A percentile compares a stretch with the other conserved stretches of the same genome.
Evolutionary conservation across 2,797 vertebrate genomes (phyloP).

Genomic region (Linurgus olivaceus): DNA sequence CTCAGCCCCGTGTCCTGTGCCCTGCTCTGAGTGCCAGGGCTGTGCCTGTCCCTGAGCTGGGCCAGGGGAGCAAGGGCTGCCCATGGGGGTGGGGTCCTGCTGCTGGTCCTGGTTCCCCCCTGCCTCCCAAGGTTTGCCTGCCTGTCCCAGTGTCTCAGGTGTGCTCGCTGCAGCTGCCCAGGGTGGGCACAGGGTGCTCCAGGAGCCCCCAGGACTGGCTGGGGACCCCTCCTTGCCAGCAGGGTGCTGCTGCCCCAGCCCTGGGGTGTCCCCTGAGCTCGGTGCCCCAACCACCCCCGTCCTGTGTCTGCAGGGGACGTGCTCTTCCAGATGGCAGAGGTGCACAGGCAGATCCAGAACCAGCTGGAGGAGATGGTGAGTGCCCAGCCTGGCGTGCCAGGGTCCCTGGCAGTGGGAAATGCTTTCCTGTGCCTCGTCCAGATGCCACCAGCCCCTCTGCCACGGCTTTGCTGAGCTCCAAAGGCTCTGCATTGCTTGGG

Average conservation of each 20-base stretch:
- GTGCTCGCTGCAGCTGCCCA: conserved; percentile 22
- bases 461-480: neutral
- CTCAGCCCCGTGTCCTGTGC: fast-evolving
- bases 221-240: neutral
- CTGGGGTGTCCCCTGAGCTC: fast-evolving
- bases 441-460: neutral
- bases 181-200: neutral
- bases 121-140: conserved; percentile 61
- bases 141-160: conserved; percentile 58
- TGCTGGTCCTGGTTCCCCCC: neutral
- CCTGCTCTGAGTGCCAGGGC: neutral
- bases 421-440: fast-evolving
- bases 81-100: neutral
- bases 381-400: fast-evolving
- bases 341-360: conserved; percentile 97
- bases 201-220: neutral
- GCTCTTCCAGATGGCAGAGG: conserved; percentile 99
- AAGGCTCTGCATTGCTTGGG: neutral
- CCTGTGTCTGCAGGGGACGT: conserved; percentile 86
- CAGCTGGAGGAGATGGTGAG: conserved; percentile 98
- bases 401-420: neutral
- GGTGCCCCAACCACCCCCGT: neutral
- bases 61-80: neutral
- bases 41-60: neutral
- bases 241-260: neutral